Conservation (phyloP, 2,888 invertebrate genomes). For the Piscicola geometra region DNA sequence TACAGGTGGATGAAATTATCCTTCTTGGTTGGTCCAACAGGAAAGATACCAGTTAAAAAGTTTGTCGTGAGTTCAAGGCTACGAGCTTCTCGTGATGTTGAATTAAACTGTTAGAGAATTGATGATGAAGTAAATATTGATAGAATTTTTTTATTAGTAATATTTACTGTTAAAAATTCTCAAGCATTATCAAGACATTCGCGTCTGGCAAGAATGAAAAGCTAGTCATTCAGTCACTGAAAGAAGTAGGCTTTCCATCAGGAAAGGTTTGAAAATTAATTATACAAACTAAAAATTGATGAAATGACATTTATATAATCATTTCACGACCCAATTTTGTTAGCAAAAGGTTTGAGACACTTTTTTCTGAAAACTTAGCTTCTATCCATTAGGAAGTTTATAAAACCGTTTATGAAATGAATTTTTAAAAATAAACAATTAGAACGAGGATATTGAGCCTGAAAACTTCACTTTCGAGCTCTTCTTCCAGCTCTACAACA, state of each 20-base stretch:
- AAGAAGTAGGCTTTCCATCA: slow-evolving; percentile 85
- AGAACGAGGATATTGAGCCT: slow-evolving; percentile 89
- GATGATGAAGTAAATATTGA: too few relatives aligned
- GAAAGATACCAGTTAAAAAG: slow-evolving; percentile 90
- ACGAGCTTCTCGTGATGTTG: neutral
- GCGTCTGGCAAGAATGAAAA: slow-evolving; percentile 99
- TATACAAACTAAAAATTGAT: too few relatives aligned
- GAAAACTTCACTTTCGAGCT: slow-evolving; percentile 95
- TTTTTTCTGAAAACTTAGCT: too few relatives aligned
- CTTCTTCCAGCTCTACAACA: slow-evolving; percentile 94
- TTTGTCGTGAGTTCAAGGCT: slow-evolving; percentile 39
- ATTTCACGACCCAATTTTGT: too few relatives aligned
- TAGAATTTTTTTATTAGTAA: too few relatives aligned
- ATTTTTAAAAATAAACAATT: too few relatives aligned
- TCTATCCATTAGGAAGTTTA: neutral
- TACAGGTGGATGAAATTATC: slow-evolving; percentile 96
- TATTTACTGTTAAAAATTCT: too few relatives aligned
- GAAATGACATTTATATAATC: too few relatives aligned
- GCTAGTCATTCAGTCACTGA: slow-evolving; percentile 89
- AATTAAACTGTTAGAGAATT: too few relatives aligned
- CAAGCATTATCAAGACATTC: slow-evolving; percentile 89
- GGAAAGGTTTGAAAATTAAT: slow-evolving; percentile 61
- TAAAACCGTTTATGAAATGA: too few relatives aligned
- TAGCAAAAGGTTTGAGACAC: too few relatives aligned
- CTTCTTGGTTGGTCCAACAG: slow-evolving; percentile 84